Evolutionary conservation across 2,888 invertebrate species (phyloP).

Genomic region (Cosmorhoe ocellata): DNA sequence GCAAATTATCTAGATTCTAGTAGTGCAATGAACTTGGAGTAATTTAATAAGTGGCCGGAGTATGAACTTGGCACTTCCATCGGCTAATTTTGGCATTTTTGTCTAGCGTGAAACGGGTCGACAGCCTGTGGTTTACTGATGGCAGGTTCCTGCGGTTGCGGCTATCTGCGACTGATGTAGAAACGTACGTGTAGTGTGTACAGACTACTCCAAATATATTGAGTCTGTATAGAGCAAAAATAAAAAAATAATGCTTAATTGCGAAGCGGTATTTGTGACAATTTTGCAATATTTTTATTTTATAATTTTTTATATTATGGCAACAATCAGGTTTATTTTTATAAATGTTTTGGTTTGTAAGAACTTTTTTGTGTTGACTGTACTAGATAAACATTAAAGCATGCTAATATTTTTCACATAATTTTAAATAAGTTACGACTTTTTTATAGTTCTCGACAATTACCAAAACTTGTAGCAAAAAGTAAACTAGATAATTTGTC

Average conservation of each 20-base stretch:
- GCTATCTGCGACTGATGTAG: slow-evolving; percentile 17
- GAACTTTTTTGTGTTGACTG: no score
- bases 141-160: slow-evolving; percentile 44
- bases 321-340: no score
- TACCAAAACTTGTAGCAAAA: slow-evolving; percentile 17
- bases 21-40: slow-evolving; percentile 73
- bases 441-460: slow-evolving; percentile 13
- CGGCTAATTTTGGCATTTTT: slow-evolving; percentile 61
- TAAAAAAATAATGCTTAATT: no score
- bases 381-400: slow-evolving; percentile 9
- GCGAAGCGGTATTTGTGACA: no score
- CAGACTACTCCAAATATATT: no score
- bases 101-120: slow-evolving; percentile 55
- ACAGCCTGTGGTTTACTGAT: slow-evolving; percentile 63
- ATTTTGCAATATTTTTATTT: no score
- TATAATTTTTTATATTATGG: no score
- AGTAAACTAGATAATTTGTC: slow-evolving; percentile 32
- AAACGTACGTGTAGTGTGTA: no score
- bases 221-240: no score
- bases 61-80: slow-evolving; percentile 61
- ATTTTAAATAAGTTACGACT: slow-evolving; percentile 24
- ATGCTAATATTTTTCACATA: slow-evolving; percentile 25
- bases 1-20: slow-evolving; percentile 52
- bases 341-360: no score
- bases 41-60: slow-evolving; percentile 68